phyloP scores from a whole-genome alignment of 2,797 vertebrate genomes.

The Hapalemur alaotrensis region DNA sequence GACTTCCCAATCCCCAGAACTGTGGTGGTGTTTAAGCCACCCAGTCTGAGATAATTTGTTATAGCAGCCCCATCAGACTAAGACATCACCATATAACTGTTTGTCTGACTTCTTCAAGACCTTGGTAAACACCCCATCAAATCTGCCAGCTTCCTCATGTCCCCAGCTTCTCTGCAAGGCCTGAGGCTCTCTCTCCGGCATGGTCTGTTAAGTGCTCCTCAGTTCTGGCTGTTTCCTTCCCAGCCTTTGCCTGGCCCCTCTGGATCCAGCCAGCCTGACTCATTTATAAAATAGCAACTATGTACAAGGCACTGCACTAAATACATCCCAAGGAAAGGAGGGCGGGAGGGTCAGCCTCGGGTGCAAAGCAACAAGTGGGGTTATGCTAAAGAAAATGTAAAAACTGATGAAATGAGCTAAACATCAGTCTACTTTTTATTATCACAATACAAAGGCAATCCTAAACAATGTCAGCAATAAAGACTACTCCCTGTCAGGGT shows the following conservation, averaged over 20 bases:
- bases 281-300: not conserved
- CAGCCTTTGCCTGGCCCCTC: not conserved
- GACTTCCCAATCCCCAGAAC: not conserved
- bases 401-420: not conserved
- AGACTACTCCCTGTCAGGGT: not conserved
- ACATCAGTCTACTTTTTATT: not conserved
- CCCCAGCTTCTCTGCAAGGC: fast-evolving
- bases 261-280: not conserved
- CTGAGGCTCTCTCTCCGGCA: not conserved
- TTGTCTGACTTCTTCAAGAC: not conserved
- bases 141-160: not conserved
- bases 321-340: not conserved
- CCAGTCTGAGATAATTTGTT: too few relatives aligned
- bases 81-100: not conserved
- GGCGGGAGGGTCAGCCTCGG: fast-evolving
- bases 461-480: not conserved
- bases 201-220: not conserved
- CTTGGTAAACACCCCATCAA: not conserved
- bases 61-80: not conserved
- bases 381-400: not conserved
- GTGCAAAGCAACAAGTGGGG: not conserved
- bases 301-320: not conserved
- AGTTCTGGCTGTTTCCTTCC: not conserved
- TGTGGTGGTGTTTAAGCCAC: not conserved
- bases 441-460: not conserved